Base-by-base conservation (phyloP, 1,140 invertebrate species). In the Drosophila lacteicornis region DNA sequence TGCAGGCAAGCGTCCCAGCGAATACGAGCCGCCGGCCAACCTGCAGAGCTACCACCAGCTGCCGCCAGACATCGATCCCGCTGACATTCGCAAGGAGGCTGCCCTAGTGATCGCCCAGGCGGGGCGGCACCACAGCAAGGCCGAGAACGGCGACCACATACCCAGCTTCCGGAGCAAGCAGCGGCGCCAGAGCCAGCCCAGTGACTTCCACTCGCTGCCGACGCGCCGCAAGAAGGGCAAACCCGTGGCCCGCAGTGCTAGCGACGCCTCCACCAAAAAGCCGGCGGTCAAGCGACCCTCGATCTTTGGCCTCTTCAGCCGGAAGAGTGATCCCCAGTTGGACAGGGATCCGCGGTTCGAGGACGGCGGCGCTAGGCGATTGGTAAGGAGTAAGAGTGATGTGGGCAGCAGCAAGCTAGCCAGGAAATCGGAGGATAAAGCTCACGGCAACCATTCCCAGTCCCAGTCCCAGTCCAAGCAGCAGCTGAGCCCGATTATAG, bases 401-500 rank as follows among this genome's bases (percentile, higher is more conserved):
- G 96, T 95, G 17, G 94, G 94, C n/a, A 86, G 87, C 49, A 50
- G 38, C 30, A 75, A 69, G 36, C 51, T 74, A 75, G 61, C 53
- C 62, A 50, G 61, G 40, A 62, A 69, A 77, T 25, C 71, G 40
- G 66, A 79, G 5, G 61, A 55, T 11, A 56, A 11, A 56, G 13
- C 27, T 6, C 46, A 42, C 33, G 38, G 42, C 25, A 33, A 46
- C 4, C 73, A 17, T 46, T 13, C 9, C 7, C 73, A 17, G 56
- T 13, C 9, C 7, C 33, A 55, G 33, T 55, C 36, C 11, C 70
- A 75, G 33, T 78, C 71, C 95, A 86, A 94, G 45, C 85, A 80
- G 59, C 96, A 96, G 81, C 79, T 97, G n/a, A 96, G 96, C 17
- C 96, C 96, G 0, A 97, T 97, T 63, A 96, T 96, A 56, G 96